Conservation (phyloP, 2,888 invertebrate species). For the Hirtodrosophila duncani region DNA sequence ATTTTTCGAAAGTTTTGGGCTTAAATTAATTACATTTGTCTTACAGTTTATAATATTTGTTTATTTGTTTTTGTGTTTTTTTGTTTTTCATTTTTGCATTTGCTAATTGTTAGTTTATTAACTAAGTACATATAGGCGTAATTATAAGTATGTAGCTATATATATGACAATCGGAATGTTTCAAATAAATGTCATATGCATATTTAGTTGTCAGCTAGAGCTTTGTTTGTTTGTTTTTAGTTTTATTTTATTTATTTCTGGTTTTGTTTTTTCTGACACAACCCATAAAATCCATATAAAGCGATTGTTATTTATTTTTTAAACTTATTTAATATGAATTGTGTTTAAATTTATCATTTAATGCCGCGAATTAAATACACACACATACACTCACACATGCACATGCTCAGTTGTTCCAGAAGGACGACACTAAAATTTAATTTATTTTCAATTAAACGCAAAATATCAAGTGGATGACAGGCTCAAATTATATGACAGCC, state of each 20-base stretch:
- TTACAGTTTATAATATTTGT: slow-evolving; percentile 18
- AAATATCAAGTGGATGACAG: slow-evolving; percentile 25
- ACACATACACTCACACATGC: slow-evolving; percentile 13
- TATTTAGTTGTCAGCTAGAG: neutral
- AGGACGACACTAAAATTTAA: slow-evolving; percentile 33
- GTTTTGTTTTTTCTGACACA: slow-evolving; percentile 1
- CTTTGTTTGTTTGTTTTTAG: neutral
- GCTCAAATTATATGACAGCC: neutral
- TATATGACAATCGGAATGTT: slow-evolving; percentile 38
- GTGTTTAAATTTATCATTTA: slow-evolving; percentile 4
- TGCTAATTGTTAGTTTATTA: slow-evolving; percentile 7
- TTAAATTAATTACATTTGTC: slow-evolving; percentile 33
- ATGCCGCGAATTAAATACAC: slow-evolving; percentile 58
- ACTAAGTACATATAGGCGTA: no score
- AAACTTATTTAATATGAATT: neutral
- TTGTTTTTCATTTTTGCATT: slow-evolving; percentile 1
- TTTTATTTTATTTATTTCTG: no score
- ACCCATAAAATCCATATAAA: slow-evolving; percentile 2
- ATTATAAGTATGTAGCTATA: slow-evolving; percentile 33
- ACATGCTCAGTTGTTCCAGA: neutral
- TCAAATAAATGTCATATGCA: slow-evolving; percentile 32
- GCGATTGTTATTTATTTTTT: slow-evolving; percentile 12
- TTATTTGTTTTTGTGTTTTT: slow-evolving; percentile 1
- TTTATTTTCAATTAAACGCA: slow-evolving; percentile 54
- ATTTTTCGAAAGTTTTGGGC: slow-evolving; percentile 10